phyloP scores from a whole-genome alignment of 2,797 vertebrate species.

The Denticeps clupeoides region DNA sequence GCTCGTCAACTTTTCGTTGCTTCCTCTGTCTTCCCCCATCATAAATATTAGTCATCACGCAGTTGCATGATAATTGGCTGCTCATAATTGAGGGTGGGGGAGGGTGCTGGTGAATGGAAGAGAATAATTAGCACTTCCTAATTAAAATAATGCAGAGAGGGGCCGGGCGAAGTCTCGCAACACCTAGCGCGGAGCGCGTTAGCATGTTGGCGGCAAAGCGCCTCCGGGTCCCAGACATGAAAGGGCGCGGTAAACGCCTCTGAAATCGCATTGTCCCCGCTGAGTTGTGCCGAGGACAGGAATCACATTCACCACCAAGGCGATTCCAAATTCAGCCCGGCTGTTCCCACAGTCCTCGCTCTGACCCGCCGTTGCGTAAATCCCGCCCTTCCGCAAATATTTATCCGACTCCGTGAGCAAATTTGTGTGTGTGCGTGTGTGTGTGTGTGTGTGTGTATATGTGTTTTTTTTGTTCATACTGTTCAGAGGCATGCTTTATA shows the following conservation, averaged over 20 bases:
- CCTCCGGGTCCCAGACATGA: conserved; percentile 52
- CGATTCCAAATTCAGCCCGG: too few species aligned
- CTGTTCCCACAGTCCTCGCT: conserved; percentile 6
- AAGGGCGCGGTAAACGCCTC: conserved; percentile 58
- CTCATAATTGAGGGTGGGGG: conserved; percentile 46
- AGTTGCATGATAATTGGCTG: conserved; percentile 52
- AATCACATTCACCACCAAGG: neutral
- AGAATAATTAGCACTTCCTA: conserved; percentile 68
- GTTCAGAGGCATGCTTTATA: conserved; percentile 18
- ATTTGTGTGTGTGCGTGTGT: too few species aligned
- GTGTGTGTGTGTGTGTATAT: too few species aligned
- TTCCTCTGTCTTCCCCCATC: conserved; percentile 27
- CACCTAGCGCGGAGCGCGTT: conserved; percentile 54
- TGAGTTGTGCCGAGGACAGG: conserved; percentile 24
- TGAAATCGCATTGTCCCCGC: conserved; percentile 44
- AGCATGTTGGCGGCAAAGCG: conserved; percentile 41
- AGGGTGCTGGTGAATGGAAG: conserved; percentile 59
- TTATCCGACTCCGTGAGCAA: conserved; percentile 23
- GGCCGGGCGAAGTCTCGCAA: conserved; percentile 37
- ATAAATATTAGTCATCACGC: conserved; percentile 36
- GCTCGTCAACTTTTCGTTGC: conserved; percentile 34
- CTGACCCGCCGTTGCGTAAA: conserved; percentile 17
- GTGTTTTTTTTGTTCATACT: conserved; percentile 21
- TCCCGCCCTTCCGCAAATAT: conserved; percentile 27
- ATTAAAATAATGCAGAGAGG: conserved; percentile 50